Conservation (phyloP, 2,113 vertebrate species). For the Bagarius yarrelli region DNA sequence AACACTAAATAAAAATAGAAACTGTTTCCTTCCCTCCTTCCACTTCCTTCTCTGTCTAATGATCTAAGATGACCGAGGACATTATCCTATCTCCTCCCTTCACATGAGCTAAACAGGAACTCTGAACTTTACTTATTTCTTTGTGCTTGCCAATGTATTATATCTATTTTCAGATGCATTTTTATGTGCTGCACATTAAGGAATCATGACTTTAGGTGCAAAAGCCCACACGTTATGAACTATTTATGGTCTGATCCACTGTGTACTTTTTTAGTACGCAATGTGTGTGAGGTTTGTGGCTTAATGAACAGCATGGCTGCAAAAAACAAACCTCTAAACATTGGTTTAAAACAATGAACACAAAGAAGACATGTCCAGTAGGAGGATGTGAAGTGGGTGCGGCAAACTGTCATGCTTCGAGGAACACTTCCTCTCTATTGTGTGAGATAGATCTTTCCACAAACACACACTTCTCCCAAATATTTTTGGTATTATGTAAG, state of each 20-base stretch:
- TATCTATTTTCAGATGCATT: background rate
- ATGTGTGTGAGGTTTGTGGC: conserved; percentile 5
- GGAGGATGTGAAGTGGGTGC: conserved; percentile 49
- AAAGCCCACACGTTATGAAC: background rate
- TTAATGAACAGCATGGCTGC: conserved; percentile 21
- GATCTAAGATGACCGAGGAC: conserved; percentile 22
- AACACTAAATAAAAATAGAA: conserved; percentile 45
- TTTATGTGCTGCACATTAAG: background rate
- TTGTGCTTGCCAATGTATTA: background rate
- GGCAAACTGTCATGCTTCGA: conserved; percentile 39
- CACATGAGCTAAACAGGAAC: background rate
- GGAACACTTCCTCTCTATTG: conserved; percentile 49
- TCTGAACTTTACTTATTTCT: background rate
- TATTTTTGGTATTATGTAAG: conserved; percentile 37
- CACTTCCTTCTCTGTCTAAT: conserved; percentile 43
- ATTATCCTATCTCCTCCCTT: background rate
- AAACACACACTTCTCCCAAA: conserved; percentile 26
- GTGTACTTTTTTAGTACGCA: conserved; percentile 9
- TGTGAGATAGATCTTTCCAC: conserved; percentile 42
- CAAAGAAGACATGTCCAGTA: conserved; percentile 45
- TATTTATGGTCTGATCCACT: conserved; percentile 8
- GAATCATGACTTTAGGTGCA: background rate
- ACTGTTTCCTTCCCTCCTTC: conserved; percentile 22
- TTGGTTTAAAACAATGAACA: conserved; percentile 50
- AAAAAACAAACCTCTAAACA: background rate